These are phyloP conservation scores for Palythoa grandis DNA, from an alignment of 92 coral and sea anemone species.

Conservation along the genomic window DNA sequence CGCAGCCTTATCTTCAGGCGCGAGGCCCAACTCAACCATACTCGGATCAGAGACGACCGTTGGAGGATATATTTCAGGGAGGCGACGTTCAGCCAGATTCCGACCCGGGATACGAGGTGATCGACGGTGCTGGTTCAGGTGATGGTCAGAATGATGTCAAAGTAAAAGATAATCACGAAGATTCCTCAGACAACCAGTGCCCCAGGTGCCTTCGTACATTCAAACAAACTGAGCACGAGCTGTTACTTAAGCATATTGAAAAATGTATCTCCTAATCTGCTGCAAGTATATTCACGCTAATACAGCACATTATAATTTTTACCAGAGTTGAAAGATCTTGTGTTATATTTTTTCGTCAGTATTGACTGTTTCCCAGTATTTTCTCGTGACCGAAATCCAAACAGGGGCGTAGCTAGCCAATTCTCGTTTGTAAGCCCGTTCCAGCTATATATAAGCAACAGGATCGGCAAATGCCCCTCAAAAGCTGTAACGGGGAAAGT, in stretches of 20 bases:
- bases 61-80: slow-evolving; percentile 71
- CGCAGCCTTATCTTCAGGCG: slow-evolving; percentile 50
- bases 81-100: slow-evolving; percentile 83
- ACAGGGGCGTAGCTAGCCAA: no score
- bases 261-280: slow-evolving; percentile 62
- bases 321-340: neutral
- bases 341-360: no score
- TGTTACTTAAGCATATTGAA: slow-evolving; percentile 60
- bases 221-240: slow-evolving; percentile 39
- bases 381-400: no score
- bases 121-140: slow-evolving; percentile 7
- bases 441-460: no score
- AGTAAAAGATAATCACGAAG: neutral
- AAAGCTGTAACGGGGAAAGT: no score
- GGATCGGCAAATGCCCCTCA: no score
- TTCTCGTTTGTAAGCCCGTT: no score
- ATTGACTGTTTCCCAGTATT: no score
- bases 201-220: slow-evolving; percentile 77
- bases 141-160: slow-evolving; percentile 3
- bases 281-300: neutral
- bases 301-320: neutral
- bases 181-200: slow-evolving; percentile 56
- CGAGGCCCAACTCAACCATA: slow-evolving; percentile 62
- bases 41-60: slow-evolving; percentile 31
- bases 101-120: slow-evolving; percentile 28